Base-by-base conservation (phyloP, 2,113 vertebrate genomes). In the Petrocephalus zakoni region DNA sequence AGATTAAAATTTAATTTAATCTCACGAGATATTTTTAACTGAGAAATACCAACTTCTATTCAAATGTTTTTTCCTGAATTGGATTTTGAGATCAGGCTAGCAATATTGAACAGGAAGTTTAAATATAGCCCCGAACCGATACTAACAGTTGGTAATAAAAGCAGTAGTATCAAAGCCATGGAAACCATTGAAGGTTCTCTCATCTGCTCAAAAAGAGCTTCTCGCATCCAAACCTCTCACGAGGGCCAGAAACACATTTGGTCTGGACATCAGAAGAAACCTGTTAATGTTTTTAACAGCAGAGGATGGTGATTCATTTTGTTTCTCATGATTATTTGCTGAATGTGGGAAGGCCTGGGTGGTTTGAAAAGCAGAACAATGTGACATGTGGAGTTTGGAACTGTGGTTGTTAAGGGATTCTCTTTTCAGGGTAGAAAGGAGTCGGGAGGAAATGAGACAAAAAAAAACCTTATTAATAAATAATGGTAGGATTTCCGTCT, bases 101-200 rank as follows among this genome's bases (percentile, higher is more conserved):
- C 34, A 78, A 78, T 37, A 78, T 17, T 78, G 72, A 55, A 19
- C 53, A 55, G 17, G 34, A 42, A 78, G 72, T 78, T 78, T 78
- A 78, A 42, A 42, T 78, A 37, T 42, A 78, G 29, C 72, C 17
- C 29, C 19, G 34, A 34, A 78, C 72, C 5, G 34, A 42, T 42
- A 78, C 72, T 78, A 78, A 78, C 72, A 78, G 72, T 78, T 42
- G 72, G 72, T 78, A 78, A 78, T 78, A 78, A 78, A 78, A 78
- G 29, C 72, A 78, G 72, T 15, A 42, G 34, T 42, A 78, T 42
- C 72, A 78, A 78, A 37, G 72, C 29, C 42, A 19, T 78, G 37
- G 13, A 78, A 78, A n/a, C 13, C 17, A 78, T 42, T 42, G 34
- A 78, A 78, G 72, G 34, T 85, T 85, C 46, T 85, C 82, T 85